A percentile compares a stretch with the other conserved stretches of the same genome.
Evolutionary conservation across 2,888 invertebrate species (phyloP).

Genomic region (Helleia helle): DNA sequence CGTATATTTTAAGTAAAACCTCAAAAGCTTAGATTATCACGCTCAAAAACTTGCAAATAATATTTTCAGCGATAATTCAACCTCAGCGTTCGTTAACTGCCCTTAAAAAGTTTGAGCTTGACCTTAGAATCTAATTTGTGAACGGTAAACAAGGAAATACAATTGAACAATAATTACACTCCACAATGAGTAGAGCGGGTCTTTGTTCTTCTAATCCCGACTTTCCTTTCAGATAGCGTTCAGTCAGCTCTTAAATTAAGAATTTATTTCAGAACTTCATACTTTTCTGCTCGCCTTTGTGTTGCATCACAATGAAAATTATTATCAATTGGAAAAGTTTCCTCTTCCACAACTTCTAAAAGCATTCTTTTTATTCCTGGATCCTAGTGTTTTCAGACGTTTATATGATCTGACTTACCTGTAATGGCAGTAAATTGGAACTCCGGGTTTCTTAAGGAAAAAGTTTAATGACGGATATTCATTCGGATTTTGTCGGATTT

Average conservation of each 20-base stretch:
- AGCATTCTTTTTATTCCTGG: slow-evolving; percentile 39
- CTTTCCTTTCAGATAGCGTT: slow-evolving; percentile 63
- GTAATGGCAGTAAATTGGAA: slow-evolving; percentile 4
- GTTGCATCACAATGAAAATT: slow-evolving; percentile 67
- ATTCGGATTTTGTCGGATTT: slow-evolving; percentile 3
- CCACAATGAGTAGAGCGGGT: slow-evolving; percentile 37
- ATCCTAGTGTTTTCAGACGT: slow-evolving; percentile 12
- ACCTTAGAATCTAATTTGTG: slow-evolving; percentile 1
- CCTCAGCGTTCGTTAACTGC: no score
- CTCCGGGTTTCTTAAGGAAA: neutral
- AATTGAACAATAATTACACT: slow-evolving; percentile 45
- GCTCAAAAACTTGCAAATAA: no score
- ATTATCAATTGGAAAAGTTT: slow-evolving; percentile 69
- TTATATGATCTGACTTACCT: slow-evolving; percentile 10
- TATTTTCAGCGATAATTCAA: no score
- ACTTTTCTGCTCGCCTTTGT: slow-evolving; percentile 62
- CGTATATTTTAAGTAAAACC: no score
- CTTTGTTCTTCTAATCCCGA: slow-evolving; percentile 64
- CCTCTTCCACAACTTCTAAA: slow-evolving; percentile 52
- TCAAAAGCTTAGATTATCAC: no score
- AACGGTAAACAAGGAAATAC: slow-evolving; percentile 39
- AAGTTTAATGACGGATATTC: neutral
- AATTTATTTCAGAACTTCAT: slow-evolving; percentile 69
- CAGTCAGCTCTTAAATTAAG: slow-evolving; percentile 67
- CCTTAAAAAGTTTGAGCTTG: no score